phyloP scores from a whole-genome alignment of 2,888 invertebrate genomes.

The Chymomyza procnemis region DNA sequence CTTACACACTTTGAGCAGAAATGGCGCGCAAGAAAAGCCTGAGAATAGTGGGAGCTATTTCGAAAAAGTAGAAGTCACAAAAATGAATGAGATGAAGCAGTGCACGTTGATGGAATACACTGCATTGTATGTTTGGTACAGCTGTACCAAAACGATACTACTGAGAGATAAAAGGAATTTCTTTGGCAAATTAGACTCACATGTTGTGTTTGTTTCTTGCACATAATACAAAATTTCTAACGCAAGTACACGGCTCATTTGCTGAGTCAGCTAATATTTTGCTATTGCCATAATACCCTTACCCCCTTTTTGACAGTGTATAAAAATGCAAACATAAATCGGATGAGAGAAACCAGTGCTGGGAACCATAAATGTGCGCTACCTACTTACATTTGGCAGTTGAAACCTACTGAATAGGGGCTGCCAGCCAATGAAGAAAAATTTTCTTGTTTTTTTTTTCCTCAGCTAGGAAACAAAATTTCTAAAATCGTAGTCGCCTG shows the following conservation, averaged over 20 bases:
- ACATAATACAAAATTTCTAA: no score
- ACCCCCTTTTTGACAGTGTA: no score
- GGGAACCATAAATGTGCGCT: background rate
- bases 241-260: no score
- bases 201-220: no score
- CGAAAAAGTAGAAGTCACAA: background rate
- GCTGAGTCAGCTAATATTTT: no score
- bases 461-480: slow-evolving; percentile 15
- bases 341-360: background rate
- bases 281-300: no score
- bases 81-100: background rate
- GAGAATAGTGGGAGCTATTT: background rate
- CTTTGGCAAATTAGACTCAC: no score
- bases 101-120: no score
- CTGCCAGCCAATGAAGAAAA: background rate
- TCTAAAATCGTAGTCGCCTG: slow-evolving; percentile 44
- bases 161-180: no score
- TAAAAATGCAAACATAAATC: background rate
- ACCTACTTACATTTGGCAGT: background rate
- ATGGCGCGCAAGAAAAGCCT: slow-evolving; percentile 52
- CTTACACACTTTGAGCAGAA: slow-evolving; percentile 68
- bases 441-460: no score
- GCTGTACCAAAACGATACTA: no score
- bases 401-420: background rate
- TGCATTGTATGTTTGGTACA: no score